Percentiles rank a stretch among this genome's conserved stretches.
Conservation (phyloP, 30 jellyfish, hydroid and myxozoan genomes). For the Pseudorhiza aurosa region DNA sequence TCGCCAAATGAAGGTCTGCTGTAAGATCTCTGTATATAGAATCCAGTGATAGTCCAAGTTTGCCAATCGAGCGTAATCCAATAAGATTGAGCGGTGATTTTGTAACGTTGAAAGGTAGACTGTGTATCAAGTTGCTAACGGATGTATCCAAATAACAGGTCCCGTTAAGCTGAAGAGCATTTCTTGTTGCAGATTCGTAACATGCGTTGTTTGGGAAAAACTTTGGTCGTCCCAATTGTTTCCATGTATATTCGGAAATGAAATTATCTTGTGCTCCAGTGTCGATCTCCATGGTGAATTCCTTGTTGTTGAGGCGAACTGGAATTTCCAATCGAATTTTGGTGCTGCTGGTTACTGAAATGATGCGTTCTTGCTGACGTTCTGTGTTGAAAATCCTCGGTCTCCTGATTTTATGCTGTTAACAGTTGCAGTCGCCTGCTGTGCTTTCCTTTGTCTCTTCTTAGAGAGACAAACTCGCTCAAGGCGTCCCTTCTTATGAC, state of each 20-base stretch:
- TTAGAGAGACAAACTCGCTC: conserved; percentile 47
- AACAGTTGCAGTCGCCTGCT: conserved; percentile 10
- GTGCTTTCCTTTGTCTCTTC: conserved; percentile 11
- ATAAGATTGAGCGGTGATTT: conserved; percentile 26
- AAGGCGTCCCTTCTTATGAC: conserved; percentile 28
- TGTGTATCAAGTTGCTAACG: conserved; percentile 16
- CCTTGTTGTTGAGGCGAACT: conserved; percentile 26
- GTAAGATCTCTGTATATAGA: conserved; percentile 15
- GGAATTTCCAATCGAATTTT: conserved; percentile 13
- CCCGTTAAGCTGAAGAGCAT: conserved; percentile 14
- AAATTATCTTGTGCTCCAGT: conserved; percentile 14
- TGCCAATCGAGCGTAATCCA: conserved; percentile 27
- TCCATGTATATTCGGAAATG: conserved; percentile 18
- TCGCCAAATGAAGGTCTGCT: conserved; percentile 31
- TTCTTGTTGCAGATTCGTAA: conserved; percentile 38
- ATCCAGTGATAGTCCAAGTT: conserved; percentile 20
- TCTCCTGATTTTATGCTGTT: conserved; percentile 25
- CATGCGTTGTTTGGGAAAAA: conserved; percentile 22
- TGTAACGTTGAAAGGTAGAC: conserved; percentile 13
- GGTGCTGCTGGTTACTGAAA: conserved; percentile 27
- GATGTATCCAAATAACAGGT: conserved; percentile 28
- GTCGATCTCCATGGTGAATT: conserved; percentile 22
- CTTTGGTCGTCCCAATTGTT: conserved; percentile 31
- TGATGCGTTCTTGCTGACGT: conserved; percentile 50
- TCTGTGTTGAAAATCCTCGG: conserved; percentile 2